Evolutionary conservation across 2,888 invertebrate genomes (phyloP).

Genomic region (Suillia variegata): DNA sequence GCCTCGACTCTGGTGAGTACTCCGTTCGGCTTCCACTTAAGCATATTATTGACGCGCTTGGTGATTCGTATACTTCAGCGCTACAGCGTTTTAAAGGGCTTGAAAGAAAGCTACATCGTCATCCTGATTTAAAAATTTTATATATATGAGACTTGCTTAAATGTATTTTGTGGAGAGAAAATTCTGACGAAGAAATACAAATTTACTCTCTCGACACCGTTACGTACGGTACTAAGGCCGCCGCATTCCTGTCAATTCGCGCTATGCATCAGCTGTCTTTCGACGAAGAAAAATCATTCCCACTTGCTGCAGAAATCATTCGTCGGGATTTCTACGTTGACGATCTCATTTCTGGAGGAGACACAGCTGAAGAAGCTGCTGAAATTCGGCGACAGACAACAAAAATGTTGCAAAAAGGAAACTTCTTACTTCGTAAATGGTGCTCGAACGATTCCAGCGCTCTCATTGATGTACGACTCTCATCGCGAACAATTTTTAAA

Average conservation of each 20-base stretch:
- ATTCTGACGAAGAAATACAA: neutral
- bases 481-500: conserved; percentile 16
- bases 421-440: conserved; percentile 1
- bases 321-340: neutral
- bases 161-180: conserved; percentile 6
- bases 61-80: conserved; percentile 24
- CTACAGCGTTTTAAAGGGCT: conserved; percentile 24
- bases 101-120: conserved; percentile 21
- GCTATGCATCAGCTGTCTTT: neutral
- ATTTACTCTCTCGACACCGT: conserved; percentile 4
- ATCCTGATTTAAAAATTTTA: neutral
- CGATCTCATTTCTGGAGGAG: neutral
- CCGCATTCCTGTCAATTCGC: neutral
- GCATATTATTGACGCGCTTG: conserved; percentile 8
- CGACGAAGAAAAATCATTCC: neutral
- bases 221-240: conserved; percentile 4
- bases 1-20: conserved; percentile 18
- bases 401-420: neutral
- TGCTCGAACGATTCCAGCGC: conserved; percentile 7
- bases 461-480: conserved; percentile 4
- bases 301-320: neutral
- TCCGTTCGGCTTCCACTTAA: conserved; percentile 25
- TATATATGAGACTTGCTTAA: too few relatives aligned
- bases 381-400: neutral
- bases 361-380: neutral